Evolutionary conservation across 30 jellyfish, hydroid and myxozoan genomes (phyloP).

Genomic region (Pelagia noctiluca): DNA sequence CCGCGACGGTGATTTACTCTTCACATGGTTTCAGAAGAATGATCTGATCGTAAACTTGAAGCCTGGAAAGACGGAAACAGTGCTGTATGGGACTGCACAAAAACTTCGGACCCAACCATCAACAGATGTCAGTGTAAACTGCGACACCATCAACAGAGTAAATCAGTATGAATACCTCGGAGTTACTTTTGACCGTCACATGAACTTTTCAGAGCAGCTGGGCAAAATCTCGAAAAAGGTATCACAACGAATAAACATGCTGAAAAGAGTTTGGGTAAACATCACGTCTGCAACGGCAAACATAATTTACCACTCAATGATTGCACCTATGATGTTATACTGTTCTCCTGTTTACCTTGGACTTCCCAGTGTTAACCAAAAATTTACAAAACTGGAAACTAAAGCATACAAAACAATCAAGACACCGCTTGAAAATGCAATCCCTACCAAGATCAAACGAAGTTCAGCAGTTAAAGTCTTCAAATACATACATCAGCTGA

Average conservation of each 20-base stretch:
- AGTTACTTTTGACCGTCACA: slow-evolving; percentile 15
- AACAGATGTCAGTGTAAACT: neutral
- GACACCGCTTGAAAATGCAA: slow-evolving; percentile 6
- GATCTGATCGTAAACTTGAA: slow-evolving; percentile 18
- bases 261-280: neutral
- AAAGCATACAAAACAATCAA: slow-evolving; percentile 1
- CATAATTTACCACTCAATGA: neutral
- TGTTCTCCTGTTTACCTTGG: slow-evolving; percentile 6
- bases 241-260: slow-evolving; percentile 3
- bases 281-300: slow-evolving; percentile 1
- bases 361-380: neutral
- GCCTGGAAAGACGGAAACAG: slow-evolving; percentile 39
- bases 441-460: neutral
- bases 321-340: slow-evolving; percentile 3
- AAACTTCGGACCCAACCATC: slow-evolving; percentile 23
- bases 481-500: slow-evolving; percentile 6
- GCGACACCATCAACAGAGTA: neutral
- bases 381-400: neutral
- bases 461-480: slow-evolving; percentile 1
- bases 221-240: slow-evolving; percentile 14
- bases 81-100: slow-evolving; percentile 29
- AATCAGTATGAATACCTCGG: slow-evolving; percentile 23
- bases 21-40: slow-evolving; percentile 27
- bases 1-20: slow-evolving; percentile 33
- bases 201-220: slow-evolving; percentile 15